These are phyloP conservation scores for Tringa solitaria DNA, from an alignment of 2,113 vertebrate species.

Conservation along the genomic window DNA sequence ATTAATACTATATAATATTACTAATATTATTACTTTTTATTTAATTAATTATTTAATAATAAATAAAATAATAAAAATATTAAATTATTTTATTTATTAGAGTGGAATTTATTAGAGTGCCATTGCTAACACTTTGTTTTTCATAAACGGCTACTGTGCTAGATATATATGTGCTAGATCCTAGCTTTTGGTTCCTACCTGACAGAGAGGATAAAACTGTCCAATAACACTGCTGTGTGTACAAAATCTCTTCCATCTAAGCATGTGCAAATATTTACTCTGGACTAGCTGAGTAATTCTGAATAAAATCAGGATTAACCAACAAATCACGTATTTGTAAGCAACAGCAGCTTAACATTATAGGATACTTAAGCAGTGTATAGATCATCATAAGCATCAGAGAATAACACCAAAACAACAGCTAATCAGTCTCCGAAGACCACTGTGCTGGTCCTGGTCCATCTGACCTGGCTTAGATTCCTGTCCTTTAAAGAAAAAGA, in stretches of 20 bases:
- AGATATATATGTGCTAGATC: background rate
- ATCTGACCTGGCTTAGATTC: background rate
- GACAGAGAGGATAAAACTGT: constrained; percentile 75
- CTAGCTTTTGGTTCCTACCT: constrained; percentile 61
- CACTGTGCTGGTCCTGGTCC: background rate
- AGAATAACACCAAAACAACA: background rate
- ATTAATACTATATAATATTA: no score
- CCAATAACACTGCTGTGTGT: constrained; percentile 40
- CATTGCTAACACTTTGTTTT: background rate
- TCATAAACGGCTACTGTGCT: background rate
- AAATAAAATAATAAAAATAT: no score
- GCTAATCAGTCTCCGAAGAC: background rate
- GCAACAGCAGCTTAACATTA: background rate
- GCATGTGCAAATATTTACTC: constrained; percentile 72
- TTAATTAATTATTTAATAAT: no score
- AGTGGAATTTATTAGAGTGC: background rate
- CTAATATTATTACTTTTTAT: no score
- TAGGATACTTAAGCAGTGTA: background rate
- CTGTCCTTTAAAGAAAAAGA: background rate
- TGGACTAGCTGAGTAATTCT: constrained; percentile 58
- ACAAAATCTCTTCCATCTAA: constrained; percentile 78
- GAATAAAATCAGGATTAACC: constrained; percentile 29
- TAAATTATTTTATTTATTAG: no score
- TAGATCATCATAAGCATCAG: background rate
- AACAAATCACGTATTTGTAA: background rate